A percentile compares a stretch with the other conserved stretches of the same genome.
phyloP scores from a whole-genome alignment of 1,140 invertebrate genomes.

The Zaprionus ornatus region DNA sequence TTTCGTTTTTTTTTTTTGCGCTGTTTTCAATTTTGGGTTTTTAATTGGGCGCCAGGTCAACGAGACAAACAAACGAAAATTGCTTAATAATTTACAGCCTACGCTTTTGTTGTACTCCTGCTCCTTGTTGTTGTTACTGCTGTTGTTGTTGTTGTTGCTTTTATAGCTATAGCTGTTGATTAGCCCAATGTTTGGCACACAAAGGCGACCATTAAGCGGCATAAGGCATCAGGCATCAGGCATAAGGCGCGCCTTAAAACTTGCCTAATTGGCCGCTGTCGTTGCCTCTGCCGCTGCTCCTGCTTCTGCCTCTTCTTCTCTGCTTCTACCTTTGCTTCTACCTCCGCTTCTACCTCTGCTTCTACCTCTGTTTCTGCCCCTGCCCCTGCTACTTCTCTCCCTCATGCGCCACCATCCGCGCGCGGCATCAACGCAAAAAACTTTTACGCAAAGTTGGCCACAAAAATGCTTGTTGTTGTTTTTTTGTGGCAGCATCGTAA shows the following conservation, averaged over 20 bases:
- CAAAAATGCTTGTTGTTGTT: slow-evolving; percentile 25
- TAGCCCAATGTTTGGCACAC: slow-evolving; percentile 52
- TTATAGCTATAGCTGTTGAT: slow-evolving; percentile 42
- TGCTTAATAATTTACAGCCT: slow-evolving; percentile 59
- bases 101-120: neutral
- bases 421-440: slow-evolving; percentile 16
- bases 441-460: slow-evolving; percentile 42
- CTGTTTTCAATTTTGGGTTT: slow-evolving; percentile 47
- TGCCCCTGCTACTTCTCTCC: neutral
- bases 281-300: neutral
- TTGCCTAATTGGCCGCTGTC: slow-evolving; percentile 60
- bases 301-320: neutral
- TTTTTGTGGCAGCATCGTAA: slow-evolving; percentile 39
- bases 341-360: too few species aligned
- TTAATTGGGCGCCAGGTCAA: slow-evolving; percentile 69
- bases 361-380: neutral
- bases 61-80: slow-evolving; percentile 51
- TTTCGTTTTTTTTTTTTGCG: slow-evolving; percentile 27
- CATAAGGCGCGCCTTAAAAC: slow-evolving; percentile 46
- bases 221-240: slow-evolving; percentile 15
- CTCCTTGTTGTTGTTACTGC: neutral
- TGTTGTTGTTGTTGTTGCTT: slow-evolving; percentile 9
- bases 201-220: slow-evolving; percentile 43
- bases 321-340: neutral
- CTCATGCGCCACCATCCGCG: neutral